Evolutionary conservation across 2,797 vertebrate genomes (phyloP).

Genomic region (Limosa lapponica): DNA sequence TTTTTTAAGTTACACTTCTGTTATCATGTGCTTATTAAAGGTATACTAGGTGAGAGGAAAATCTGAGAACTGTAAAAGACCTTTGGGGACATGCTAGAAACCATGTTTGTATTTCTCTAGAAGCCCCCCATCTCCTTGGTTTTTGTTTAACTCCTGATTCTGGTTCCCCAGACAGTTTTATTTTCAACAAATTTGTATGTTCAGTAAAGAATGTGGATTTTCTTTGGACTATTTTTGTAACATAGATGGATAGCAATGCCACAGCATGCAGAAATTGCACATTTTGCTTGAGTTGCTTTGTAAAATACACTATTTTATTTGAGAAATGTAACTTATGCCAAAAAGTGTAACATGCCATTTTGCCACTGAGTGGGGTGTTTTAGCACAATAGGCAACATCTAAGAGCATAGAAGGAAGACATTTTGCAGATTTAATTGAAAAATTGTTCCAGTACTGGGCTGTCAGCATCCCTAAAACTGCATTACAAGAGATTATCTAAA

Average conservation of each 20-base stretch:
- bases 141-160: constrained; percentile 4
- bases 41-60: not conserved
- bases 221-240: constrained; percentile 59
- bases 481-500: not conserved
- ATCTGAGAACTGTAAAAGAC: not conserved
- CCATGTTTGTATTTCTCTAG: not conserved
- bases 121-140: not conserved
- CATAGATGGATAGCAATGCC: constrained; percentile 20
- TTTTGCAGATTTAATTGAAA: not conserved
- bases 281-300: not conserved
- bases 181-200: constrained; percentile 13
- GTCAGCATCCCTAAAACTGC: not conserved
- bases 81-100: not conserved
- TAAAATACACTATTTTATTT: not conserved
- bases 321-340: not conserved
- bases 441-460: not conserved
- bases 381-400: not conserved
- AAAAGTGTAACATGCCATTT: not conserved
- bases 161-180: constrained; percentile 28
- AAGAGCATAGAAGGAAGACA: no score
- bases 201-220: constrained; percentile 7
- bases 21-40: not conserved
- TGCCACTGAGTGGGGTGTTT: not conserved
- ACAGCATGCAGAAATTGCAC: not conserved
- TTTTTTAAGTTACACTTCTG: not conserved